These are phyloP conservation scores for Acanthoscelides obtectus DNA, from an alignment of 2,888 invertebrate genomes.

Conservation along the genomic window DNA sequence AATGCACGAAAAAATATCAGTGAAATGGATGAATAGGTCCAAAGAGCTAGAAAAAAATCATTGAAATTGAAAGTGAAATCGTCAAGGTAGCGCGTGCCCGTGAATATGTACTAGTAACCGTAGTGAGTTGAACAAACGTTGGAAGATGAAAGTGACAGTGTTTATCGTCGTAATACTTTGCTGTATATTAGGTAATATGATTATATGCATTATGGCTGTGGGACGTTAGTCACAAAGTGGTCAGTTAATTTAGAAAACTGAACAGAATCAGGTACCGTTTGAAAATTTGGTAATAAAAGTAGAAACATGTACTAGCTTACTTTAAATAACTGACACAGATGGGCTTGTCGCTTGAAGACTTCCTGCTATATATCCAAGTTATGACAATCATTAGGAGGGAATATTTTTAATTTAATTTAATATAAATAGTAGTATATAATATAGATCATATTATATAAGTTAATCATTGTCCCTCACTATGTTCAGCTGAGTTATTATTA, in stretches of 20 bases:
- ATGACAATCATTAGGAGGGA: too few relatives aligned
- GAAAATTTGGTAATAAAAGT: too few relatives aligned
- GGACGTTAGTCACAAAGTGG: background rate
- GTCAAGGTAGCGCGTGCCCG: background rate
- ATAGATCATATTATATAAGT: too few relatives aligned
- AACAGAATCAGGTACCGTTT: background rate
- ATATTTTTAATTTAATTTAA: too few relatives aligned
- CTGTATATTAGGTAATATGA: slow-evolving; percentile 17
- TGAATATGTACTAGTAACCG: background rate
- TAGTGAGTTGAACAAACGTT: slow-evolving; percentile 5
- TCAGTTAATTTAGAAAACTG: background rate
- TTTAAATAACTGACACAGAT: too few relatives aligned
- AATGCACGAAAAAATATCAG: background rate
- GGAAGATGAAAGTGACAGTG: slow-evolving; percentile 24
- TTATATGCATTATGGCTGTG: background rate
- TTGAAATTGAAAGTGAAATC: slow-evolving; percentile 16
- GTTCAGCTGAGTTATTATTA: too few relatives aligned
- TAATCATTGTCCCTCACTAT: too few relatives aligned
- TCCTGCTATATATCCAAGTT: too few relatives aligned
- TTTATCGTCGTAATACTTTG: slow-evolving; percentile 14
- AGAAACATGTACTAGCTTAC: too few relatives aligned
- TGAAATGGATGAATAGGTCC: background rate
- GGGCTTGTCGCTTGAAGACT: too few relatives aligned
- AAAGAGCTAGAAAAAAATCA: background rate
- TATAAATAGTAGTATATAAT: too few relatives aligned